Conservation (phyloP, 2,113 vertebrate genomes). For the Bos taurus region DNA sequence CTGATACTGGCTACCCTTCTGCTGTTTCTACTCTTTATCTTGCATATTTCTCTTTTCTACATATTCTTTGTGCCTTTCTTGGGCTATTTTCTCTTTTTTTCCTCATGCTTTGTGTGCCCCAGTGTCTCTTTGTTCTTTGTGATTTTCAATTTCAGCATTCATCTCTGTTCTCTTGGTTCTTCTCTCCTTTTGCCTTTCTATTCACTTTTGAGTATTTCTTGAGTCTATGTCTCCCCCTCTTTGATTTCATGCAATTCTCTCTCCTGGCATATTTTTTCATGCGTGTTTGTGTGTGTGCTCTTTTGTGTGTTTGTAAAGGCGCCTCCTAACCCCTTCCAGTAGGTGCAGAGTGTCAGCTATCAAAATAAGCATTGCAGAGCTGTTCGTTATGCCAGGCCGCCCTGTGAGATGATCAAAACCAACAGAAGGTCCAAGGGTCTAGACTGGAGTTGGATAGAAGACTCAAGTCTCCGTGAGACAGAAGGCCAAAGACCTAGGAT, state of each 20-base stretch:
- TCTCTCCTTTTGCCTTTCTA: not conserved
- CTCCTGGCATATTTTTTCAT: not conserved
- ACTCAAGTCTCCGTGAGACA: not conserved
- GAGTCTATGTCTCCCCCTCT: not conserved
- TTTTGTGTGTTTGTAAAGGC: conserved; percentile 10
- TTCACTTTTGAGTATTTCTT: not conserved
- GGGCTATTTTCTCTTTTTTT: not conserved
- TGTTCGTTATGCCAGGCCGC: not conserved
- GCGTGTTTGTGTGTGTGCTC: not conserved
- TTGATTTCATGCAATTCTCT: not conserved
- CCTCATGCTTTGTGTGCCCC: not conserved
- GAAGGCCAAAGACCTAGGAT: not conserved
- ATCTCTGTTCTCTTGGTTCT: not conserved
- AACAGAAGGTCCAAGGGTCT: not conserved
- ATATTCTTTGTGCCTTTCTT: conserved; percentile 2
- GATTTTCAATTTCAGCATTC: not conserved
- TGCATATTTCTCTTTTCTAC: not conserved
- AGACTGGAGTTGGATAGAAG: not conserved
- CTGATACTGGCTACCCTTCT: conserved; percentile 4
- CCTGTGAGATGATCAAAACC: not conserved
- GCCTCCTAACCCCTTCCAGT: conserved; percentile 11
- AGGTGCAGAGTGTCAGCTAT: conserved; percentile 33
- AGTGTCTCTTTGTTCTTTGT: conserved; percentile 10
- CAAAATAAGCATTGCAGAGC: conserved; percentile 24
- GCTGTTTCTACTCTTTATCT: not conserved